phyloP scores from a whole-genome alignment of 2,888 invertebrate genomes.

The Napeogenes inachia region DNA sequence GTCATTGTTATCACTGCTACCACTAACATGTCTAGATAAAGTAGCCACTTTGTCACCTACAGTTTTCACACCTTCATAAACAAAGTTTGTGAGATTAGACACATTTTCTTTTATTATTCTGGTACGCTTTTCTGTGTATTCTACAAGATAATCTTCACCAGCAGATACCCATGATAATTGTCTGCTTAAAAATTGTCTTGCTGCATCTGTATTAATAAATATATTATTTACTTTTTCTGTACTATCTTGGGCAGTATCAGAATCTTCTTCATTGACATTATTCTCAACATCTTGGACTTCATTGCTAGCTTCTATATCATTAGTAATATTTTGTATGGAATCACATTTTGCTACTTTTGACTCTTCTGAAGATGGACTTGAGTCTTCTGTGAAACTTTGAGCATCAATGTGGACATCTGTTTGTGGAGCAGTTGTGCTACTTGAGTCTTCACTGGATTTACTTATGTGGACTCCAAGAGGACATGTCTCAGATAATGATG shows the following conservation, averaged over 20 bases:
- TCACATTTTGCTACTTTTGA: slow-evolving; percentile 69
- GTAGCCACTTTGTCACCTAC: slow-evolving; percentile 85
- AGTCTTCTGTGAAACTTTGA: slow-evolving; percentile 75
- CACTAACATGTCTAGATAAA: slow-evolving; percentile 84
- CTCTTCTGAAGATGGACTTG: slow-evolving; percentile 77
- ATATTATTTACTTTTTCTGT: slow-evolving; percentile 79
- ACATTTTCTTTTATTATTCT: slow-evolving; percentile 85
- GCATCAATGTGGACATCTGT: slow-evolving; percentile 76
- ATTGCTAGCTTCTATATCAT: slow-evolving; percentile 42
- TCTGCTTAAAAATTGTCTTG: slow-evolving; percentile 84
- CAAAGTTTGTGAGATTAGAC: slow-evolving; percentile 83
- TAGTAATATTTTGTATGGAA: slow-evolving; percentile 50
- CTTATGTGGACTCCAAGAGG: slow-evolving; percentile 79
- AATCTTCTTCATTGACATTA: slow-evolving; percentile 45
- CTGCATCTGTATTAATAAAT: slow-evolving; percentile 87
- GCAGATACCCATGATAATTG: slow-evolving; percentile 85
- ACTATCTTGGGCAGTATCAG: slow-evolving; percentile 47
- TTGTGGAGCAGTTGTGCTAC: slow-evolving; percentile 77
- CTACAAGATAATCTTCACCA: slow-evolving; percentile 82
- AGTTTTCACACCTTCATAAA: slow-evolving; percentile 85
- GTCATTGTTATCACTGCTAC: slow-evolving; percentile 83
- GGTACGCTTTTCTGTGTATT: slow-evolving; percentile 81
- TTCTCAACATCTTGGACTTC: slow-evolving; percentile 45
- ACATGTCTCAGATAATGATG: slow-evolving; percentile 80
- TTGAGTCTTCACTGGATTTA: slow-evolving; percentile 79